A percentile compares a stretch with the other conserved stretches of the same genome.
Conservation (phyloP, 2,113 vertebrate genomes). For the Nibea albiflora region DNA sequence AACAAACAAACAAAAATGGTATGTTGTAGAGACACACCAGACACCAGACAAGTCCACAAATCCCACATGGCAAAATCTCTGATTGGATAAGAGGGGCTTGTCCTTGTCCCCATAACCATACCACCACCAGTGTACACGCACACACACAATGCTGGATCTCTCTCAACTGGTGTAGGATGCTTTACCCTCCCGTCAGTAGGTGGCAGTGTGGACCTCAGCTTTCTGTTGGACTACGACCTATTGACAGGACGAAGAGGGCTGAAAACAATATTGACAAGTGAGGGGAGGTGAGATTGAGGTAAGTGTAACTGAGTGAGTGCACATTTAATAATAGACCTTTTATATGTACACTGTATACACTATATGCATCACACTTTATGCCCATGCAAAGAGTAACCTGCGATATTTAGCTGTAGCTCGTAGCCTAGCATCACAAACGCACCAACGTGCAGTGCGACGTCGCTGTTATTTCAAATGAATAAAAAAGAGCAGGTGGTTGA, state of each 20-base stretch:
- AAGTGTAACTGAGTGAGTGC: not conserved
- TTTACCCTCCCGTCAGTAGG: conserved; percentile 2
- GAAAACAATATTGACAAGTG: not conserved
- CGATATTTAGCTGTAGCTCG: not conserved
- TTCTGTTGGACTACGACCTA: fast-evolving
- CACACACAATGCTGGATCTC: no score
- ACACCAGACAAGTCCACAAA: no score
- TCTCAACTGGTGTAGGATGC: not conserved
- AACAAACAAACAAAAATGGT: no score
- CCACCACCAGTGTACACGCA: no score
- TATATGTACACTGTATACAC: no score
- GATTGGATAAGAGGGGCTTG: no score
- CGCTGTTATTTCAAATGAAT: not conserved
- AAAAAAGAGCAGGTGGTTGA: not conserved
- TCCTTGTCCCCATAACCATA: no score
- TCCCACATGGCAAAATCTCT: no score
- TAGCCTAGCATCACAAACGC: conserved; percentile 2
- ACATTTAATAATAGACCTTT: no score
- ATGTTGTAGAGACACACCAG: no score
- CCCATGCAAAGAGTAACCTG: not conserved
- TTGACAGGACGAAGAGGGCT: not conserved
- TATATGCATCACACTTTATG: no score
- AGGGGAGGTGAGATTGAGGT: not conserved
- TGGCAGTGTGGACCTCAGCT: not conserved
- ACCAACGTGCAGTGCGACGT: not conserved